These are phyloP conservation scores for Lamellibrachia luymesi DNA, from an alignment of 1,140 invertebrate species.

Conservation along the genomic window DNA sequence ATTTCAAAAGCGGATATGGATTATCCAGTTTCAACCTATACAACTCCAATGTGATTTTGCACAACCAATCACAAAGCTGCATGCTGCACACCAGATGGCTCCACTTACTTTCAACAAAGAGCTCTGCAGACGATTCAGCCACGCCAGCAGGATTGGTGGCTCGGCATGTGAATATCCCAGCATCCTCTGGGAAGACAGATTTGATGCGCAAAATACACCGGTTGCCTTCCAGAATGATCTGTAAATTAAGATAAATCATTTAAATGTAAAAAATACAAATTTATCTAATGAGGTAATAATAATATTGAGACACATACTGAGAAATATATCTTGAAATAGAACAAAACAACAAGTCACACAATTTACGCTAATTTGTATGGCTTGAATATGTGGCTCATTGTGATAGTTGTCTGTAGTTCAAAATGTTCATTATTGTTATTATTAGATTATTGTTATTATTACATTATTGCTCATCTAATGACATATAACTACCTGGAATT, in stretches of 20 bases:
- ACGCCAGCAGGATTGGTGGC: constrained; percentile 84
- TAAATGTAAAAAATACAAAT: neutral
- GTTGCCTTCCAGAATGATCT: constrained; percentile 49
- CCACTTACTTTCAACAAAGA: constrained; percentile 61
- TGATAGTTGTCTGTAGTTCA: neutral
- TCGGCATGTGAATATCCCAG: constrained; percentile 88
- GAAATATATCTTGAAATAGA: neutral
- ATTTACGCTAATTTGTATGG: neutral
- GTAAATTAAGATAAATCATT: constrained; percentile 15
- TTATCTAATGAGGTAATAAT: neutral
- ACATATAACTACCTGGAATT: constrained; percentile 19
- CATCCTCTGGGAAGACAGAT: constrained; percentile 78
- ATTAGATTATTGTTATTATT: no score
- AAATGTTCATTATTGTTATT: neutral
- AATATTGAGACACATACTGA: neutral
- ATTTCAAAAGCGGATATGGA: neutral
- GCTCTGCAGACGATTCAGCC: constrained; percentile 65
- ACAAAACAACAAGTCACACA: neutral
- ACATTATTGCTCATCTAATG: neutral
- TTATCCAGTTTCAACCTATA: neutral
- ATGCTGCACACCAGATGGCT: neutral
- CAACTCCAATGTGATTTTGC: neutral
- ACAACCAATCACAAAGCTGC: neutral
- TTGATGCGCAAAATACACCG: constrained; percentile 60
- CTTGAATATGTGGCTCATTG: neutral